Evolutionary conservation across 2,113 vertebrate species (phyloP), one percentile per base, ranked within the genome.

Genomic region (Oophaga pumilio): DNA sequence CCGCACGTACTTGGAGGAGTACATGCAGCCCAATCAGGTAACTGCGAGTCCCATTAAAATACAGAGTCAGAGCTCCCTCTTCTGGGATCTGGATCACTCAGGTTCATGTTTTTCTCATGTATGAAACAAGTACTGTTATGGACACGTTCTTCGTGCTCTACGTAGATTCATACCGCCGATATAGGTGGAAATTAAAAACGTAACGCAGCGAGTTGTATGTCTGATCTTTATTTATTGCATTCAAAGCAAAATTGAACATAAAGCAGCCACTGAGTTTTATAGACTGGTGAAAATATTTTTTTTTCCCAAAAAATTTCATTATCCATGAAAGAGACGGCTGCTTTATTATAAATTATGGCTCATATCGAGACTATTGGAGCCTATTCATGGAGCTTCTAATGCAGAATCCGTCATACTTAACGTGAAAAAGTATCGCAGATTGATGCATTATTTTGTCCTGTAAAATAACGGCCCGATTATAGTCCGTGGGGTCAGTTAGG

Each of bases 21-120:
- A 95, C 91, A 95, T 97, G 95, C 95, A 96, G 86, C 94, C 94
- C 64, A 94, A 95, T 90, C 95, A 96, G 94, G 95, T 94, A 73
- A 76, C 62, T 69, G 66, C 66, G 0, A 9, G 88, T 66, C 28
- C 62, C 62, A 68, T 56, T 62, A 71, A 73, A 59, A 81, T 87
- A 49, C 94, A 89, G 94, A 93, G 91, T 89, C 90, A 92, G 92
- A 94, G 93, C 94, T 92, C 94, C 94, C 92, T 94, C 95, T 95
- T 92, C 94, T 94, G 94, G 91, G 89, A 66, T 69, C 14, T 69
- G 56, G 57, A 74, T 59, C 82, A 18, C 74, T 66, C 9, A 82
- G 18, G 60, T 82, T 66, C 15, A 82, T 18, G 20, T 82, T 64
- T 15, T 50, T 24, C 24, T 69, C 49, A 5, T 82, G 24, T 49